Conservation (phyloP, 2,888 invertebrate species). For the Epistrophe grossulariae region DNA sequence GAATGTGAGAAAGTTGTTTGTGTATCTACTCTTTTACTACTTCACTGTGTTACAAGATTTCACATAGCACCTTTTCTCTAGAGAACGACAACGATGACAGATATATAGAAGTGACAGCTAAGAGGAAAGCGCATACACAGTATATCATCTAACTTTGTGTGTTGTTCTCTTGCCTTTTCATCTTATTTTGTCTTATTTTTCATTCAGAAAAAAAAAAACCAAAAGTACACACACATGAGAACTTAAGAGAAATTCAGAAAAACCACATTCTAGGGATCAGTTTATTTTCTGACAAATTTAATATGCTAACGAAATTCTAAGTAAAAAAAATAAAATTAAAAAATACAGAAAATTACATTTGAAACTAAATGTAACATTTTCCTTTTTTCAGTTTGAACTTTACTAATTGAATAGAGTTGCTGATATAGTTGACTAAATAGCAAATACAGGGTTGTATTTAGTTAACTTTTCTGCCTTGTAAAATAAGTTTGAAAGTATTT, state of each 20-base stretch:
- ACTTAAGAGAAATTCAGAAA: background rate
- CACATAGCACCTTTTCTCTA: conserved; percentile 1
- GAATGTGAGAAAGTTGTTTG: conserved; percentile 11
- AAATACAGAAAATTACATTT: conserved; percentile 28
- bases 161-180: background rate
- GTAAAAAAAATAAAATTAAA: conserved; percentile 17
- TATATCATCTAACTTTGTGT: no score
- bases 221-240: background rate
- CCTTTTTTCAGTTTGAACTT: conserved; percentile 28
- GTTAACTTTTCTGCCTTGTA: background rate
- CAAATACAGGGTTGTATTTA: background rate
- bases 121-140: background rate
- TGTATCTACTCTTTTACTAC: conserved; percentile 1
- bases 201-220: background rate
- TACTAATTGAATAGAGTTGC: conserved; percentile 32
- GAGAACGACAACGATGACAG: conserved; percentile 13
- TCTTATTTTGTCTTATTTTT: background rate
- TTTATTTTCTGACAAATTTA: background rate
- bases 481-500: background rate
- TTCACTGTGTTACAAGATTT: conserved; percentile 20
- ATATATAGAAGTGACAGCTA: conserved; percentile 12
- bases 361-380: conserved; percentile 54
- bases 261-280: conserved; percentile 18
- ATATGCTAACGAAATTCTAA: conserved; percentile 13
- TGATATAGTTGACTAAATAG: background rate